Base-by-base conservation (phyloP, 2,888 invertebrate species). In the Thereva unica region DNA sequence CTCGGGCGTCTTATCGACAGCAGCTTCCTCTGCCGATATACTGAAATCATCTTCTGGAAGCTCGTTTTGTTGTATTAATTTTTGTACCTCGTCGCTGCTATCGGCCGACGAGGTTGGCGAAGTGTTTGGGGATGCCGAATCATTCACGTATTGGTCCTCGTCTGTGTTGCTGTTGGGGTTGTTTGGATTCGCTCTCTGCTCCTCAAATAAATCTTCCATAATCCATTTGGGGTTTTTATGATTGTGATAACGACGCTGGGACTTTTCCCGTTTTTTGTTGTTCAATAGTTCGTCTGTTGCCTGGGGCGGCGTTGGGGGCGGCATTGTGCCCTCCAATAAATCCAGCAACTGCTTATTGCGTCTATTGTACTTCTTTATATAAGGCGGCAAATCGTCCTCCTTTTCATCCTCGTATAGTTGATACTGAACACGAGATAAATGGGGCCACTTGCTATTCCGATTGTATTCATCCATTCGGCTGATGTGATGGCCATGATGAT, bases 391-490 rank as follows among this genome's bases (percentile, higher is more conserved):
- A 67, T 78, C 74, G n/a, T 77, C 76, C 40, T 76, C 76, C n/a
- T 72, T 74, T 50, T 73, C 73, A 37, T 74, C 71, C 12, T 77
- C 76, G 9, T 77, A 70, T n/a, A 75, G 71, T 69, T 78, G 78
- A 37, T 77, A 77, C 56, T 78, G 78, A 2, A 80, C 76, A 34
- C 77, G 75, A 4, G 77, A 77, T 69, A 80, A 73, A 72, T 80
- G 79, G 7, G 80, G 80, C 79, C 80, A 80, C 68, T 80, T 80
- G 69, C 77, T 76, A 47, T 77, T 78, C 65, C 78, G 78, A 34
- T 78, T 78, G 47, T 78, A 73, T 38, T 77, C 78, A 55, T 78
- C 75, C 68, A 78, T 73, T 42, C 77, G 75, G 44, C 66, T 71
- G 42, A 68, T 67, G 5, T 70, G 68, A 41, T 70, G 70, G 35